Conservation (phyloP, 2,113 vertebrate genomes). For the Haliaeetus leucogaster region DNA sequence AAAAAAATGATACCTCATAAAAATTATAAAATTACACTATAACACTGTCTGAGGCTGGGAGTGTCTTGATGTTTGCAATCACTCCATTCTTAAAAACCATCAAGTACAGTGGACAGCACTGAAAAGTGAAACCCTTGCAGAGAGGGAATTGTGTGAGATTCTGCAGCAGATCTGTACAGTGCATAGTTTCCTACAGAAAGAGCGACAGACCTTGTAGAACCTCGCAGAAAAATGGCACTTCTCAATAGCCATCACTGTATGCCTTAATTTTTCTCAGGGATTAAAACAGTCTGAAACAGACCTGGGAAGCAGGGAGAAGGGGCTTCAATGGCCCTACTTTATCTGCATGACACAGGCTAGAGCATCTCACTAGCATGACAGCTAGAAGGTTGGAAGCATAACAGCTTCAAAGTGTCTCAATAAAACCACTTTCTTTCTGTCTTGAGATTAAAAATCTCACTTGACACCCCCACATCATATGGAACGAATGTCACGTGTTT, state of each 20-base stretch:
- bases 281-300: background rate
- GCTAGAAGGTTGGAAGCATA: background rate
- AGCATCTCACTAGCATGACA: background rate
- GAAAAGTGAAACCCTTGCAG: background rate
- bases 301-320: background rate
- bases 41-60: background rate
- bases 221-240: background rate
- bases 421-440: background rate
- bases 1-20: background rate
- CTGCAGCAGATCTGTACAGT: background rate
- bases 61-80: background rate
- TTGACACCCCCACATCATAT: background rate
- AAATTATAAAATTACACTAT: background rate
- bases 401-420: background rate
- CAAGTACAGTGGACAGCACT: background rate
- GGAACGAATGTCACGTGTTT: background rate
- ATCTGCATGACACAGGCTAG: background rate
- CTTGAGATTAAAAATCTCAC: background rate
- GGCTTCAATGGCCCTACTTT: background rate
- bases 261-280: background rate
- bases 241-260: background rate
- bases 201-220: background rate
- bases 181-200: background rate
- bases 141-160: background rate
- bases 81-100: background rate